Conservation (phyloP, 1,140 invertebrate species). For the Aculops lycopersici region DNA sequence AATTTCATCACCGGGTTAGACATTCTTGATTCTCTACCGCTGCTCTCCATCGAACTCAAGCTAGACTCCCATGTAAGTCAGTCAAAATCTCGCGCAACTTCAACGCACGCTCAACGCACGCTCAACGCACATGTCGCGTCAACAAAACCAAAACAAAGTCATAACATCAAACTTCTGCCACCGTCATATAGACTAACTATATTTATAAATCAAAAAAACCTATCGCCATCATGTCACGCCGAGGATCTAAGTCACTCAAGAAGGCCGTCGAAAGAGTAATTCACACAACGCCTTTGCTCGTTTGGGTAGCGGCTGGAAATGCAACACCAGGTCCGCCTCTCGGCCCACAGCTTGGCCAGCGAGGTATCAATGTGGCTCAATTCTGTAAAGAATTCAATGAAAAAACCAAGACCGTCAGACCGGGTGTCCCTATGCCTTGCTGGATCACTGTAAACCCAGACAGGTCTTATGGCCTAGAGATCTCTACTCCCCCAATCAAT, state of each 20-base stretch:
- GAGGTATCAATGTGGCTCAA: slow-evolving; percentile 68
- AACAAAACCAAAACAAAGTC: no score
- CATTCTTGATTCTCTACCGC: no score
- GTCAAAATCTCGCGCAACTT: no score
- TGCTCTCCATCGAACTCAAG: no score
- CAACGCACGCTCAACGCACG: no score
- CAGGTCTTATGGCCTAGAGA: slow-evolving; percentile 42
- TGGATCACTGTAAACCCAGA: slow-evolving; percentile 48
- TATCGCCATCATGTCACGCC: no score
- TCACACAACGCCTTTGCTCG: slow-evolving; percentile 10
- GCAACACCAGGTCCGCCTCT: slow-evolving; percentile 13
- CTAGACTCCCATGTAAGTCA: no score
- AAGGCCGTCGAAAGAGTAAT: slow-evolving; percentile 12
- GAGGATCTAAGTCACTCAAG: slow-evolving; percentile 8
- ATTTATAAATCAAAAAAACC: no score
- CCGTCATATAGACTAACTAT: no score
- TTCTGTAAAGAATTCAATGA: slow-evolving; percentile 98
- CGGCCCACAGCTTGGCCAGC: slow-evolving; percentile 21
- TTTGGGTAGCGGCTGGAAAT: slow-evolving; percentile 11
- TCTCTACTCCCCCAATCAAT: slow-evolving; percentile 45
- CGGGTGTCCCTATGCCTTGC: slow-evolving; percentile 58
- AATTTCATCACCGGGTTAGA: no score
- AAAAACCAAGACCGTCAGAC: slow-evolving; percentile 58
- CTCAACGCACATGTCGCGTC: no score
- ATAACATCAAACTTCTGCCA: no score